Conservation (phyloP, 2,888 invertebrate species). For the Parnassius mnemosyne region DNA sequence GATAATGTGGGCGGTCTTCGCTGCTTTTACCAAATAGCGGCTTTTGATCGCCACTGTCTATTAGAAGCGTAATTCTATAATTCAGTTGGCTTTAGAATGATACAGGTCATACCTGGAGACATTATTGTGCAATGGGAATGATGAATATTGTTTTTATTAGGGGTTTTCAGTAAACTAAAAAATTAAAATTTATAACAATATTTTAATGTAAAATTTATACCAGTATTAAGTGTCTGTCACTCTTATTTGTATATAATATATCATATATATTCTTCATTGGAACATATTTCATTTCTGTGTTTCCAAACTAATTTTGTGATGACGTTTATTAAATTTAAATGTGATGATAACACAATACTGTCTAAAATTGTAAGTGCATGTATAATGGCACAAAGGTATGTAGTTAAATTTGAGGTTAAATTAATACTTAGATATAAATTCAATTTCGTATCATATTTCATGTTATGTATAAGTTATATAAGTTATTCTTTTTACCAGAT, state of each 20-base stretch:
- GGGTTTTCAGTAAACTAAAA: not conserved
- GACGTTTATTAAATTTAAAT: not conserved
- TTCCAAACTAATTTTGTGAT: slow-evolving; percentile 17
- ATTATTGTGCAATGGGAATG: slow-evolving; percentile 6
- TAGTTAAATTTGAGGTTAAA: slow-evolving; percentile 18
- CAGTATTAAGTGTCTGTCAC: slow-evolving; percentile 20
- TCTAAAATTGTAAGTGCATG: slow-evolving; percentile 8
- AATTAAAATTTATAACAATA: slow-evolving; percentile 1
- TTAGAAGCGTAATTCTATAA: slow-evolving; percentile 14
- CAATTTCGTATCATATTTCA: not conserved
- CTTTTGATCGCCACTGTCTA: slow-evolving; percentile 32
- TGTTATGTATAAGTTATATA: no score
- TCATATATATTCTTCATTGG: slow-evolving; percentile 12
- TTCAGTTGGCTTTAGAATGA: slow-evolving; percentile 5
- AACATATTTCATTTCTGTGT: slow-evolving; percentile 6
- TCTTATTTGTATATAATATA: no score
- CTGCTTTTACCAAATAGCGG: slow-evolving; percentile 97
- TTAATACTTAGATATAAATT: slow-evolving; percentile 15
- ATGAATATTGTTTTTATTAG: not conserved
- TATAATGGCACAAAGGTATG: slow-evolving; percentile 22
- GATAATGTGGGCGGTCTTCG: slow-evolving; percentile 99
- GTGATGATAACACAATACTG: slow-evolving; percentile 2
- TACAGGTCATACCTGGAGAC: slow-evolving; percentile 12
- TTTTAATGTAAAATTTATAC: slow-evolving; percentile 14
- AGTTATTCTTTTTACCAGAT: no score